phyloP scores from a whole-genome alignment of 37 sponge, comb jelly and placozoan genomes.

The Amphimedon queenslandica region DNA sequence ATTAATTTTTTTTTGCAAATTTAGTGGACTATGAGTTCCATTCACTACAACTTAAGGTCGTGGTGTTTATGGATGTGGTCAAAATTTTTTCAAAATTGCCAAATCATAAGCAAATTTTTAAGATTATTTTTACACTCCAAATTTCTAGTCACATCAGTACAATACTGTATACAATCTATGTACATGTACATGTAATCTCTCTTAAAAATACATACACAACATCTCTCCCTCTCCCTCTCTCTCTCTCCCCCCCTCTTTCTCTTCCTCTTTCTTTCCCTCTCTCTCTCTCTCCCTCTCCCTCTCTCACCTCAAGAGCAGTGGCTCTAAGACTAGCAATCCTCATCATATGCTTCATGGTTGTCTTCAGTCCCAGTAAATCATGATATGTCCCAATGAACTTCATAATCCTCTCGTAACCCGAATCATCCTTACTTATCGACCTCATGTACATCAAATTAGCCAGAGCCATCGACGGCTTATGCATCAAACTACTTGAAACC shows the following conservation, averaged over 20 bases:
- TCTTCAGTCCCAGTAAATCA: constrained; percentile 80
- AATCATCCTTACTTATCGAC: constrained; percentile 39
- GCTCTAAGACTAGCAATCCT: constrained; percentile 48
- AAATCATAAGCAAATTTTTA: too few relatives aligned
- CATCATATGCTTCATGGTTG: constrained; percentile 79
- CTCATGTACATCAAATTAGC: constrained; percentile 65
- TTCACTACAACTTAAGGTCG: too few relatives aligned
- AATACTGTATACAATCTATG: background rate
- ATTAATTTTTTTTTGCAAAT: too few relatives aligned
- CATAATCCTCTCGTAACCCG: constrained; percentile 48
- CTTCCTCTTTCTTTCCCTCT: too few relatives aligned
- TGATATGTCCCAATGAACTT: constrained; percentile 48
- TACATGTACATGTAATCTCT: too few relatives aligned
- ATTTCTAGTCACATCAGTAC: background rate
- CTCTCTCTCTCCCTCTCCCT: too few relatives aligned
- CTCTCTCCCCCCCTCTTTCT: background rate
- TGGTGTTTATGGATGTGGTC: too few relatives aligned
- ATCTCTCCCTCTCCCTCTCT: background rate
- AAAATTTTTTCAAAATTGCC: too few relatives aligned
- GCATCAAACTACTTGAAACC: background rate
- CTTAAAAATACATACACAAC: background rate
- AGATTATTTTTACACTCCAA: too few relatives aligned
- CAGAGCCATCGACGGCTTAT: constrained; percentile 60
- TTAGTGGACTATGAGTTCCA: too few relatives aligned
- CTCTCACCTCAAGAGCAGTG: constrained; percentile 65